Evolutionary conservation across 2,113 vertebrate species (phyloP).

Genomic region (Podilymbus podiceps): DNA sequence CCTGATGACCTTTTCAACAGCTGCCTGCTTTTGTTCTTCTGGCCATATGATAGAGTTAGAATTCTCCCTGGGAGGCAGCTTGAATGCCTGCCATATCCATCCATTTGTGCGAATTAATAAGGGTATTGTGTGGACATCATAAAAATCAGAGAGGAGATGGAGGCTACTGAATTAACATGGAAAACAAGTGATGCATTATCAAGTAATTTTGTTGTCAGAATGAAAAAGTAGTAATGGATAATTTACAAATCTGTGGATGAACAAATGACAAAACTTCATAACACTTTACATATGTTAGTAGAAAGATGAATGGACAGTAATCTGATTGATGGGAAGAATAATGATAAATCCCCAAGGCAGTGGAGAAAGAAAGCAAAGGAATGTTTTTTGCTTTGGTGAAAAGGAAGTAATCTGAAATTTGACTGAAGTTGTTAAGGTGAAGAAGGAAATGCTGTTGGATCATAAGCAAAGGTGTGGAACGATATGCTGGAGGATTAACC

Average conservation of each 20-base stretch:
- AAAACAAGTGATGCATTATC: not conserved
- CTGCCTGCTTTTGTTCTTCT: conserved; percentile 57
- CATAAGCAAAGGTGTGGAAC: not conserved
- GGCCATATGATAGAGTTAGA: conserved; percentile 22
- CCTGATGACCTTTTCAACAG: conserved; percentile 60
- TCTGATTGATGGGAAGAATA: not conserved
- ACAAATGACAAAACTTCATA: not conserved
- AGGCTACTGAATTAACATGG: not conserved
- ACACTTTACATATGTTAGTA: not conserved
- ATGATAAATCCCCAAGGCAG: not conserved
- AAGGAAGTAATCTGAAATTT: not conserved
- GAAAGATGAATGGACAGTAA: not conserved
- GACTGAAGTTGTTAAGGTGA: not conserved
- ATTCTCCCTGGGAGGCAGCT: conserved; percentile 44
- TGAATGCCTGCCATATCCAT: conserved; percentile 56
- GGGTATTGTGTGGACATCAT: conserved; percentile 44
- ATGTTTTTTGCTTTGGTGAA: not conserved
- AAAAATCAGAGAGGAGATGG: not conserved
- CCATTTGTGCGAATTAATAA: conserved; percentile 53
- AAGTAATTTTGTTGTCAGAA: not conserved
- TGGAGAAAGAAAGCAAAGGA: not conserved
- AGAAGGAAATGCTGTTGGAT: not conserved
- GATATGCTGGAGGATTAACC: not conserved
- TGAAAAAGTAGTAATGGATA: not conserved
- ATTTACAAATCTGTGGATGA: not conserved